phyloP scores from a whole-genome alignment of 2,113 vertebrate species.

The Trogon melanurus region DNA sequence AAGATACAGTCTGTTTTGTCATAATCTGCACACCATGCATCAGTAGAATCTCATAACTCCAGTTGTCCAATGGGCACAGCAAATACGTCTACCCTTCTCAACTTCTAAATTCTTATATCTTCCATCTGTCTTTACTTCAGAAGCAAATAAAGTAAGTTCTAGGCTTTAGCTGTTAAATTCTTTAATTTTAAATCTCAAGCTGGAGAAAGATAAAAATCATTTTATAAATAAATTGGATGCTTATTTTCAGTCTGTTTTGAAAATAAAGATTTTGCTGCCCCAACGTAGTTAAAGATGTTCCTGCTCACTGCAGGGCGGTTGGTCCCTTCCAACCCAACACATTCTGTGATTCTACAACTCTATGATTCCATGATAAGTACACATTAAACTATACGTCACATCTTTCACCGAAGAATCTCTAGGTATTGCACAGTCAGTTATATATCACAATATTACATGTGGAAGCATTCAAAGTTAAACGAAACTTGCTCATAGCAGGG shows the following conservation, averaged over 20 bases:
- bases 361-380: neutral
- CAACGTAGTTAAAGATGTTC: neutral
- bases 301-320: too few species aligned
- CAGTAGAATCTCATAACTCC: neutral
- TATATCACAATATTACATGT: neutral
- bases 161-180: neutral
- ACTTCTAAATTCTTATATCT: neutral
- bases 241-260: neutral
- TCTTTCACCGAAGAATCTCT: neutral
- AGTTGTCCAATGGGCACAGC: neutral
- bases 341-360: too few species aligned
- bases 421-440: neutral
- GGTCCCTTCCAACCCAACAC: too few species aligned
- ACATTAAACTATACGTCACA: neutral
- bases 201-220: neutral
- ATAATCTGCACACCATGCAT: neutral
- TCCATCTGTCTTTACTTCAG: neutral
- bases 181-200: neutral
- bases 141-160: neutral
- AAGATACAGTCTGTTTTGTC: neutral
- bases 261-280: neutral
- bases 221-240: neutral
- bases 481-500: neutral
- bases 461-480: neutral
- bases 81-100: neutral